Evolutionary conservation across 2,888 invertebrate species (phyloP).

Genomic region (Mayetiola destructor): DNA sequence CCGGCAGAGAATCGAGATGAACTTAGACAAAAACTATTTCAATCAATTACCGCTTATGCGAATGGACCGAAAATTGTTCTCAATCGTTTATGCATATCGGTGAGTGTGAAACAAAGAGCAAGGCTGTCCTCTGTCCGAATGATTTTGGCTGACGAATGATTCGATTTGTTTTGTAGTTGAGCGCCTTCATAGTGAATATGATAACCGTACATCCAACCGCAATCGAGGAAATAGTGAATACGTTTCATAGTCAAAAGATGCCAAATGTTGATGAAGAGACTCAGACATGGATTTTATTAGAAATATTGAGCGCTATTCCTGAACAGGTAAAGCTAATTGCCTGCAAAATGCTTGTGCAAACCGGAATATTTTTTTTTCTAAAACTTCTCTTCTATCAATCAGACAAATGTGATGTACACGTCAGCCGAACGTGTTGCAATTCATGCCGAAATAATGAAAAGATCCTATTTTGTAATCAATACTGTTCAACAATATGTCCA

Average conservation of each 20-base stretch:
- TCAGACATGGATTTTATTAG: slow-evolving; percentile 54
- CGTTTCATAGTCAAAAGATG: slow-evolving; percentile 43
- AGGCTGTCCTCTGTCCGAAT: no score
- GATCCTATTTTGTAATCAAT: slow-evolving; percentile 29
- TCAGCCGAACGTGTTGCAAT: slow-evolving; percentile 30
- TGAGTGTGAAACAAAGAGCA: no score
- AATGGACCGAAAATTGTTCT: slow-evolving; percentile 73
- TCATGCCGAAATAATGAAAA: slow-evolving; percentile 30
- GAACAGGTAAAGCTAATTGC: slow-evolving; percentile 71
- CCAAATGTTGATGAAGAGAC: slow-evolving; percentile 45
- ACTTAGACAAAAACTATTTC: slow-evolving; percentile 61
- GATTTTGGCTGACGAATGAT: no score
- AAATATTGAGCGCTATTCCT: slow-evolving; percentile 73
- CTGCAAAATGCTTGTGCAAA: slow-evolving; percentile 17
- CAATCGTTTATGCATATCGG: slow-evolving; percentile 75
- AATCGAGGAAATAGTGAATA: slow-evolving; percentile 58
- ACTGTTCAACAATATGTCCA: slow-evolving; percentile 30
- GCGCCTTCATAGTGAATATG: slow-evolving; percentile 66
- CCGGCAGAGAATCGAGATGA: slow-evolving; percentile 64
- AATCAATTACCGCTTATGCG: slow-evolving; percentile 59
- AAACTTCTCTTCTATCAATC: background rate
- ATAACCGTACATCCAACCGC: slow-evolving; percentile 43
- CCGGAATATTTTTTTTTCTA: background rate
- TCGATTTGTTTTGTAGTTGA: slow-evolving; percentile 46
- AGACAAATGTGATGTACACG: slow-evolving; percentile 31